Evolutionary conservation across 2,797 vertebrate genomes (phyloP).

Genomic region (Helicolenus hilgendorfi): DNA sequence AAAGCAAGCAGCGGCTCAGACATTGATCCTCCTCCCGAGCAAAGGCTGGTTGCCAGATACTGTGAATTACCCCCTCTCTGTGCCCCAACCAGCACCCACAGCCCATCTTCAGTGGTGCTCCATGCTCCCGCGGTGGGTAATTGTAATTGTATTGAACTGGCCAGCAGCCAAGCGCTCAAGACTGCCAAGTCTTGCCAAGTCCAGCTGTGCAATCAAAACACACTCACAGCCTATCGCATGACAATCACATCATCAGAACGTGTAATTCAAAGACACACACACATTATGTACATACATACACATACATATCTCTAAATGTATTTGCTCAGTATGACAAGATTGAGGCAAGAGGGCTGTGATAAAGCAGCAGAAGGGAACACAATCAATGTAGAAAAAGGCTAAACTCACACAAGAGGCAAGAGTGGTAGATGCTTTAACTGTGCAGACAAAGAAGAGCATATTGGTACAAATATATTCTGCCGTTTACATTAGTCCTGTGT

Average conservation of each 20-base stretch:
- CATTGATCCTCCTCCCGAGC: constrained; percentile 31
- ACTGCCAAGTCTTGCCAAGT: constrained; percentile 67
- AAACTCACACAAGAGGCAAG: neutral
- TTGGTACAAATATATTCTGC: neutral
- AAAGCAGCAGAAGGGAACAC: neutral
- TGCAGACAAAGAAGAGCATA: neutral
- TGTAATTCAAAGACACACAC: constrained; percentile 29
- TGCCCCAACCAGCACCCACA: constrained; percentile 41
- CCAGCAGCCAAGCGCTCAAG: constrained; percentile 62
- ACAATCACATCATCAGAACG: constrained; percentile 57
- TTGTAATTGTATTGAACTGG: constrained; percentile 79
- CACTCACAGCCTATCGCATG: constrained; percentile 57
- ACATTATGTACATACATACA: constrained; percentile 17
- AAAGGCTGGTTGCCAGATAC: constrained; percentile 51
- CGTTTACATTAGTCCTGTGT: neutral
- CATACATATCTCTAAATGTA: constrained; percentile 1
- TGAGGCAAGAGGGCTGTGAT: neutral
- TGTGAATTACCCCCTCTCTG: constrained; percentile 47
- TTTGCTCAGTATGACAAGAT: constrained; percentile 25
- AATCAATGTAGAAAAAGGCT: neutral
- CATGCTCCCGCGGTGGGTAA: constrained; percentile 62
- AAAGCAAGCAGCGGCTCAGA: constrained; percentile 18
- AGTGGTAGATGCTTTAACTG: neutral
- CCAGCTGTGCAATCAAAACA: constrained; percentile 80
- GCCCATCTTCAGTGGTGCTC: constrained; percentile 49